Evolutionary conservation across 2,797 vertebrate species (phyloP).

Genomic region (Onychomys leucogaster): DNA sequence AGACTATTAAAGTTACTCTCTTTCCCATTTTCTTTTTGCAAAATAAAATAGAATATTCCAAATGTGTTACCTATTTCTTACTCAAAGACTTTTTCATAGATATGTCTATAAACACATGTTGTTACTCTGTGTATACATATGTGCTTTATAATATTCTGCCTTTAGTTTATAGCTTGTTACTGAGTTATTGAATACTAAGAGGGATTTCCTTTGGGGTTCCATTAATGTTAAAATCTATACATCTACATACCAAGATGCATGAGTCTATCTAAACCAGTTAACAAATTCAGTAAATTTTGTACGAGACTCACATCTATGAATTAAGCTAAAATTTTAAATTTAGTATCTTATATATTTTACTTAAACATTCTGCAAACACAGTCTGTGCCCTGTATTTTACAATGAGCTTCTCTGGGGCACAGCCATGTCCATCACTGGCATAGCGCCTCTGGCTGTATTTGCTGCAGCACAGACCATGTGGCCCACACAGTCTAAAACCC

Average conservation of each 20-base stretch:
- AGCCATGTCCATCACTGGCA: background rate
- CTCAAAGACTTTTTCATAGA: background rate
- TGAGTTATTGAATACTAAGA: background rate
- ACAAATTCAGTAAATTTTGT: conserved; percentile 26
- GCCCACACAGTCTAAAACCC: background rate
- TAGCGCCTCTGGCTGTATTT: background rate
- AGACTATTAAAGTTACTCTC: background rate
- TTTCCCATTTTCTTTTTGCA: background rate
- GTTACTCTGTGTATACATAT: background rate
- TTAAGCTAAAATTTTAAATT: conserved; percentile 56
- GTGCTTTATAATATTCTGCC: background rate
- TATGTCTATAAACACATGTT: background rate
- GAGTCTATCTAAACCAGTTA: background rate
- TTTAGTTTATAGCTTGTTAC: background rate
- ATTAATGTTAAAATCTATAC: background rate
- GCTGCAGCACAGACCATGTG: rapidly evolving
- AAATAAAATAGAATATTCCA: background rate
- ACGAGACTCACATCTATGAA: background rate
- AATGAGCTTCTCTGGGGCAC: background rate
- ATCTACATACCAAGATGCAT: background rate
- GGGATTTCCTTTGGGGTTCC: conserved; percentile 12
- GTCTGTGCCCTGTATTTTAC: background rate
- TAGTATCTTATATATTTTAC: background rate
- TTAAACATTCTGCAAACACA: background rate
- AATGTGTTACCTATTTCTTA: background rate